Conservation (phyloP, 1,140 invertebrate species). For the Heliconius hewitsoni region DNA sequence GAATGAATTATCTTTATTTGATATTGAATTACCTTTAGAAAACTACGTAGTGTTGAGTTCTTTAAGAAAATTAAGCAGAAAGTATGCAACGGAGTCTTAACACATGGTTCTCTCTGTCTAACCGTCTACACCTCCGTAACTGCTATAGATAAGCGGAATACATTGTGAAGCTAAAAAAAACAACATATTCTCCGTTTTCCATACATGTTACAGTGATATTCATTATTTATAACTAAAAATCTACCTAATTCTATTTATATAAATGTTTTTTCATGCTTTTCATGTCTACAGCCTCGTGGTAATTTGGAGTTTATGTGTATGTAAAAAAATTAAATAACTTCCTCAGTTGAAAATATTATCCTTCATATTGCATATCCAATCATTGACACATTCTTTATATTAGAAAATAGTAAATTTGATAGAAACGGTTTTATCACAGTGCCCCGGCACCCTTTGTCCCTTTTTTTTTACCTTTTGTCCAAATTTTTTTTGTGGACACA, state of each 20-base stretch:
- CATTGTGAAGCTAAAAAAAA: too few species aligned
- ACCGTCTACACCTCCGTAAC: too few species aligned
- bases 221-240: background rate
- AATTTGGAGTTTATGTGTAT: too few species aligned
- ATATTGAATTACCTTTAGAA: too few species aligned
- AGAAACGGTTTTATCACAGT: background rate
- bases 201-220: background rate
- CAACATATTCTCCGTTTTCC: too few species aligned
- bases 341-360: background rate
- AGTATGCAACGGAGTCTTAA: too few species aligned
- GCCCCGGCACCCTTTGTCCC: constrained; percentile 58
- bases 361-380: background rate
- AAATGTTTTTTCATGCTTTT: background rate
- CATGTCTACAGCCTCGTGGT: too few species aligned
- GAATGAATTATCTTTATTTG: background rate
- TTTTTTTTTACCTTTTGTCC: constrained; percentile 60
- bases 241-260: background rate
- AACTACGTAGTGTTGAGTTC: too few species aligned
- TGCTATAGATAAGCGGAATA: too few species aligned
- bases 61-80: too few species aligned
- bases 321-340: background rate
- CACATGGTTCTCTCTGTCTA: too few species aligned
- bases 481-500: constrained; percentile 61
- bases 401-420: background rate
- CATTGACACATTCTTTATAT: constrained; percentile 2